Conservation (phyloP, 2,113 vertebrate species). For the Nothobranchius furzeri region DNA sequence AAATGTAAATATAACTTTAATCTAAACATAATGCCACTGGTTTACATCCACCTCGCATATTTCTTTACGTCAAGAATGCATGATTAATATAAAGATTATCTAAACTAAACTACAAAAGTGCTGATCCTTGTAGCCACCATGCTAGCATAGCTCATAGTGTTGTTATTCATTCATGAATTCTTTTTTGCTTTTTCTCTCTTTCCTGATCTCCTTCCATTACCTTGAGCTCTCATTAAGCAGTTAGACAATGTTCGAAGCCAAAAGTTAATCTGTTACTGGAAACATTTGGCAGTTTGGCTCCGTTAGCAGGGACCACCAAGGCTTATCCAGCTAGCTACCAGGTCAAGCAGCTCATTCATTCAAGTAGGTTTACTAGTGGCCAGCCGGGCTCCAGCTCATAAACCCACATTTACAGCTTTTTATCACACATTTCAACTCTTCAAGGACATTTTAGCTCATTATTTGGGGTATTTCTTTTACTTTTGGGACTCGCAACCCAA, state of each 20-base stretch:
- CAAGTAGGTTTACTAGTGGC: constrained; percentile 22
- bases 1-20: no score
- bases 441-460: constrained; percentile 4
- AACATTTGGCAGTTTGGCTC: constrained; percentile 53
- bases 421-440: constrained; percentile 37
- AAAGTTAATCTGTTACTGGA: constrained; percentile 64
- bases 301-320: constrained; percentile 64
- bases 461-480: constrained; percentile 26
- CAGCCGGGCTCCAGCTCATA: constrained; percentile 32
- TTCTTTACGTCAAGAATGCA: no score
- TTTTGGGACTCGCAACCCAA: constrained; percentile 36
- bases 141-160: background rate
- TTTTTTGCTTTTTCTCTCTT: background rate
- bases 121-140: background rate
- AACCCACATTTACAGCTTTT: constrained; percentile 22
- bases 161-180: constrained; percentile 27
- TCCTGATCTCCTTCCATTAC: constrained; percentile 44
- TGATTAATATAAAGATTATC: background rate
- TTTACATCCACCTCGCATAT: no score
- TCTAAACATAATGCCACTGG: no score
- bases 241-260: constrained; percentile 42
- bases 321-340: constrained; percentile 45
- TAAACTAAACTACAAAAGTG: no score
- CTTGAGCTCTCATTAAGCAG: constrained; percentile 50
- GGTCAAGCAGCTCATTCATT: constrained; percentile 65